Conservation (phyloP, 1,140 invertebrate species). For the Venturia canescens region DNA sequence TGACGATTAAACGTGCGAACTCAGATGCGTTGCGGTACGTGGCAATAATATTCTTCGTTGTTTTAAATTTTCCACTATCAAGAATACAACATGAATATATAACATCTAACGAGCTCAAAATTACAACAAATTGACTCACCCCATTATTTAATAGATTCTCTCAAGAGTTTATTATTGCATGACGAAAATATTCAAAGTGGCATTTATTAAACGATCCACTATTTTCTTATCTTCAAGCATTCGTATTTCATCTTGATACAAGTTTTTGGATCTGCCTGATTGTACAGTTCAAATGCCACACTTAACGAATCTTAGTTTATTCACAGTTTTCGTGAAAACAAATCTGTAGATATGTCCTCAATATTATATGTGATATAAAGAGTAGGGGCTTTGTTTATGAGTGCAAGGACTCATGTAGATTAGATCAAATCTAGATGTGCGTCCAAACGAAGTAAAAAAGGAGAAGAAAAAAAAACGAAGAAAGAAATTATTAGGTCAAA, state of each 20-base stretch:
- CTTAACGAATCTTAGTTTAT: background rate
- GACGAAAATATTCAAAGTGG: background rate
- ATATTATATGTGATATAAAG: conserved; percentile 71
- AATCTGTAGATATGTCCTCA: conserved; percentile 65
- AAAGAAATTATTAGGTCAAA: conserved; percentile 41
- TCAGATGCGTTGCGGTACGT: conserved; percentile 41
- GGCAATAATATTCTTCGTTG: conserved; percentile 48
- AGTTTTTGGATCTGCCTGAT: background rate
- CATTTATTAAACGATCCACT: background rate
- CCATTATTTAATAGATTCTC: background rate
- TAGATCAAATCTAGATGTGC: conserved; percentile 46
- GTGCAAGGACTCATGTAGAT: conserved; percentile 55
- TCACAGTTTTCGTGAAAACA: conserved; percentile 20
- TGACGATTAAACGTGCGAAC: conserved; percentile 45
- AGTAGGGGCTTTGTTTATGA: conserved; percentile 69
- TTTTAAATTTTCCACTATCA: conserved; percentile 40
- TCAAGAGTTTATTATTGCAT: no score
- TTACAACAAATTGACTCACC: background rate
- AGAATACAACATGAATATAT: background rate
- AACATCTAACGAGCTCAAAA: background rate
- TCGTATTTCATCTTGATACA: background rate
- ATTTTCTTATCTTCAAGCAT: no score
- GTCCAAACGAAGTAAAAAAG: conserved; percentile 23
- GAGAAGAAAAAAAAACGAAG: background rate
- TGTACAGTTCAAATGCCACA: background rate